phyloP scores from a whole-genome alignment of 2,888 invertebrate genomes.

The Smittia sp. region DNA sequence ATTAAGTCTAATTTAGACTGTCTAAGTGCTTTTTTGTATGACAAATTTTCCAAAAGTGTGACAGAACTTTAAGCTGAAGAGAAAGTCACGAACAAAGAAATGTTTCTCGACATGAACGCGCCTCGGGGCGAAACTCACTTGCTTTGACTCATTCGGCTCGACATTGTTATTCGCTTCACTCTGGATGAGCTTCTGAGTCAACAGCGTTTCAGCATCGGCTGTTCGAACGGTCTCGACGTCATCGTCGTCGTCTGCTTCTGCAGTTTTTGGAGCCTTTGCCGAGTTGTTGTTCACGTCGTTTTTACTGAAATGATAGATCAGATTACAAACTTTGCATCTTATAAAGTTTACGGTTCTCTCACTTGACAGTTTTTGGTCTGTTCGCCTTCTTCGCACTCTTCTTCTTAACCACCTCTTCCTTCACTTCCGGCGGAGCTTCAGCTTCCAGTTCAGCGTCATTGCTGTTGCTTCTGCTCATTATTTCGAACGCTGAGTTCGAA shows the following conservation, averaged over 20 bases:
- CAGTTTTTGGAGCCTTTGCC: neutral
- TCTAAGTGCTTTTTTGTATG: too few relatives aligned
- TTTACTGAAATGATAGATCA: constrained; percentile 14
- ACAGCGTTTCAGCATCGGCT: neutral
- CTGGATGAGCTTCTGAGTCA: neutral
- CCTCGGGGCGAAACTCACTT: constrained; percentile 6
- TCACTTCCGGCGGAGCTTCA: constrained; percentile 54
- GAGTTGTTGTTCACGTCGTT: constrained; percentile 38
- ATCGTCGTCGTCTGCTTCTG: constrained; percentile 27
- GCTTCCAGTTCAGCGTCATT: constrained; percentile 48
- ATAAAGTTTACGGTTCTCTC: neutral
- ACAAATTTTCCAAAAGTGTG: too few relatives aligned
- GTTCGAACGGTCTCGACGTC: constrained; percentile 14
- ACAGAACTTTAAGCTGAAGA: too few relatives aligned
- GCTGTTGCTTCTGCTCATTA: constrained; percentile 53
- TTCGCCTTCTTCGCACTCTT: neutral
- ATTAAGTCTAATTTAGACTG: neutral
- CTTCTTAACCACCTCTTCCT: constrained; percentile 43
- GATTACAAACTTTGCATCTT: neutral
- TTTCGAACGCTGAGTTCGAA: constrained; percentile 55
- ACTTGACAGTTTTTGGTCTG: constrained; percentile 25
- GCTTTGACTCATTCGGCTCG: constrained; percentile 21
- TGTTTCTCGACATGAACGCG: too few relatives aligned
- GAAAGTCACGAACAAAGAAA: too few relatives aligned
- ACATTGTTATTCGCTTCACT: neutral